These are phyloP conservation scores for Herminia tarsipennalis DNA, from an alignment of 2,888 invertebrate genomes.

Conservation along the genomic window DNA sequence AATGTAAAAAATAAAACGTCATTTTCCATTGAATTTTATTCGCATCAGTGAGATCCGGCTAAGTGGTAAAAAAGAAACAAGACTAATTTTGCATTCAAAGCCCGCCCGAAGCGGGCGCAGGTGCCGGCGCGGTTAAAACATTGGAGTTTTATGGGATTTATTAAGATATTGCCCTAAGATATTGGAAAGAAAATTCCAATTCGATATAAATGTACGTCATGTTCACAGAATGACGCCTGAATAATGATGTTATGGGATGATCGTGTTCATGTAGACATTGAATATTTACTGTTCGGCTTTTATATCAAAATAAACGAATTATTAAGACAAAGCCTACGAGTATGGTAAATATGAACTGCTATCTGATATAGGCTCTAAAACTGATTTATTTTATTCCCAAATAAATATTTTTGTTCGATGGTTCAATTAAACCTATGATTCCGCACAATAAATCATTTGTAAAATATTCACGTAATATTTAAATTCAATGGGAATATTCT, in stretches of 20 bases:
- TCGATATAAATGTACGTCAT: constrained; percentile 52
- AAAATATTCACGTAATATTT: constrained; percentile 31
- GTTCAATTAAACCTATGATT: constrained; percentile 35
- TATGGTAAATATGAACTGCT: constrained; percentile 28
- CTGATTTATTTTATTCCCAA: constrained; percentile 28
- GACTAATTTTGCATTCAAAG: constrained; percentile 83
- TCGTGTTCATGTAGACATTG: constrained; percentile 26
- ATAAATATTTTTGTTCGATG: constrained; percentile 17
- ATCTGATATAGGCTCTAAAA: constrained; percentile 20
- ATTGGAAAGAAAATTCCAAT: constrained; percentile 70
- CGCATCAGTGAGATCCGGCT: constrained; percentile 71
- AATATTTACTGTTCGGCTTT: constrained; percentile 26
- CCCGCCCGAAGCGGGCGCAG: constrained; percentile 74
- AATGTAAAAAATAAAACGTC: constrained; percentile 64
- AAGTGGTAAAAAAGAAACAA: constrained; percentile 85
- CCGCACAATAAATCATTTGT: constrained; percentile 22
- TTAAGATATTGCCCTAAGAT: constrained; percentile 78
- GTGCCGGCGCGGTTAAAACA: constrained; percentile 80
- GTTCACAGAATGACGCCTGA: constrained; percentile 34
- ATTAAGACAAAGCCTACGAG: constrained; percentile 15
- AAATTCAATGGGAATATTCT: constrained; percentile 40
- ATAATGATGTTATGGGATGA: constrained; percentile 41
- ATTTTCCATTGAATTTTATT: constrained; percentile 77
- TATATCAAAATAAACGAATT: constrained; percentile 25
- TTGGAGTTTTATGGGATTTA: constrained; percentile 83